A percentile compares a stretch with the other conserved stretches of the same genome.
phyloP scores from a whole-genome alignment of 2,888 invertebrate genomes.

The Aromia moschata region DNA sequence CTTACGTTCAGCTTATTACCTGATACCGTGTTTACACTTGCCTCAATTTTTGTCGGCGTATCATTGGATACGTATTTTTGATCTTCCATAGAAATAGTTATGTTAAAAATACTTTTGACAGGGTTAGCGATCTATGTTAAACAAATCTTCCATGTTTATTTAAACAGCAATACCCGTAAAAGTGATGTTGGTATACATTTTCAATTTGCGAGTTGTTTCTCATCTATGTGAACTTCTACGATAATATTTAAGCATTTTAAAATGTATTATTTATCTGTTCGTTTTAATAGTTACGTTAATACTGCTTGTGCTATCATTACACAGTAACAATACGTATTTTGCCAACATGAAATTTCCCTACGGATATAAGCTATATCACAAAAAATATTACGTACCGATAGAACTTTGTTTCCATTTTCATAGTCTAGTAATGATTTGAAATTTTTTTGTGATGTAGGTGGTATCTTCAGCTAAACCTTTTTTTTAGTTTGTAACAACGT shows the following conservation, averaged over 20 bases:
- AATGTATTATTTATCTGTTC: conserved; percentile 44
- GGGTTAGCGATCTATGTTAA: not conserved
- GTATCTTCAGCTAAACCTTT: conserved; percentile 31
- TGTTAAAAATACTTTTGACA: conserved; percentile 4
- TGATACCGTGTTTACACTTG: conserved; percentile 1
- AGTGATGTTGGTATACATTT: conserved; percentile 36
- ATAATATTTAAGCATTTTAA: conserved; percentile 48
- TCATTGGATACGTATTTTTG: not conserved
- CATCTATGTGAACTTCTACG: conserved; percentile 43
- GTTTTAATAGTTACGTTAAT: conserved; percentile 43
- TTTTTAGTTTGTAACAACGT: conserved; percentile 35
- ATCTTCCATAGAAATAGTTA: conserved; percentile 16
- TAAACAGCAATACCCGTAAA: not conserved
- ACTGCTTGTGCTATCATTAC: conserved; percentile 41
- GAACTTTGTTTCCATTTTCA: conserved; percentile 5
- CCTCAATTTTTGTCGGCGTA: conserved; percentile 1
- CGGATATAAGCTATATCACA: conserved; percentile 11
- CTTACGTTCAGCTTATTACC: conserved; percentile 4
- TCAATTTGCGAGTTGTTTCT: conserved; percentile 39
- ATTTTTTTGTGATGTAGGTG: conserved; percentile 17
- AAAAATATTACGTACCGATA: not conserved
- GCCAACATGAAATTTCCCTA: not conserved
- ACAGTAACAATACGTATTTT: conserved; percentile 37
- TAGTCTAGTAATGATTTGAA: not conserved
- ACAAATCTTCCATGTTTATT: conserved; percentile 10